Evolutionary conservation across 1,140 invertebrate species (phyloP), one percentile per base, ranked within the genome.

Genomic region (Heliconius hewitsoni): DNA sequence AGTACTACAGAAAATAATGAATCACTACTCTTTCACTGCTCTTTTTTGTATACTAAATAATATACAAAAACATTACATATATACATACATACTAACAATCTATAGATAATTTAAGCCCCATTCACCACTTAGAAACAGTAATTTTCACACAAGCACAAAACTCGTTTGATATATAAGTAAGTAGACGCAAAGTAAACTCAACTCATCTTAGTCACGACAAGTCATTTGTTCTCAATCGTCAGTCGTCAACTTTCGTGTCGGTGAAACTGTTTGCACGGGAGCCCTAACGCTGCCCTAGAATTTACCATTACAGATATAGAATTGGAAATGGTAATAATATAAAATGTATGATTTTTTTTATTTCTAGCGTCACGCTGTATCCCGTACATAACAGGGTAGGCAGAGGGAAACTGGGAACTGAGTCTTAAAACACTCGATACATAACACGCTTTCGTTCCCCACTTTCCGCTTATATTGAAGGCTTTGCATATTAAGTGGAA

Each of bases 261-360:
- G 86, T 84, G 87, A 85, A 88, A 88, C 66, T 84, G 80, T 85
- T 88, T 84, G 83, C 76, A 81, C 71, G 71, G 71, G 71, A 72
- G 71, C 71, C 71, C 71, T 72, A 72, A n/a, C 37, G 37, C 71
- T 42, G 71, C 9, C 30, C 37, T 39, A 72, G 71, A 66, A 66
- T 2, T 66, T 27, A 66, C 60, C 60, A 66, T 13, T 66, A 11
- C 60, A 30, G 11, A 66, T 66, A 30, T 66, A 27, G 9, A 66
- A 66, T 1, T 66, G 27, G 60, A 66, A 66, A 66, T 66, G 27
- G 60, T 30, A 66, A 30, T 66, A 66, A 30, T 30, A 27, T 66
- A 13, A 30, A 66, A 27, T 57, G 2, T 52, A 52, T 46, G 4
- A 13, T 13, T 16, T 46, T 37, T 37, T 37, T 37, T 37, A 37